Conservation (phyloP, 2,113 vertebrate species). For the Acrocephalus arundinaceus region DNA sequence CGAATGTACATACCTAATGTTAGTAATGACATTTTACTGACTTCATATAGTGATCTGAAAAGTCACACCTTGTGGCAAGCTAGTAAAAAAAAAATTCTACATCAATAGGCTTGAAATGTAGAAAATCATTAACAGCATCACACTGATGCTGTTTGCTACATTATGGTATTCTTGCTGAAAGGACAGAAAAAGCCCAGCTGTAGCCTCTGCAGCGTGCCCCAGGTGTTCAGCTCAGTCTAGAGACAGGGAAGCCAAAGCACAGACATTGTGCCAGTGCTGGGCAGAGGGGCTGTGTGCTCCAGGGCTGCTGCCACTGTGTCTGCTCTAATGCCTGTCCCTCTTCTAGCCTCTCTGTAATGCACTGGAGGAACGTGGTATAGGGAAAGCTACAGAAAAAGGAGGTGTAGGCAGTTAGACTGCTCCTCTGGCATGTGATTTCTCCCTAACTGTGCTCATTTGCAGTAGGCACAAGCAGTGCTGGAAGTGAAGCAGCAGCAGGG, state of each 20-base stretch:
- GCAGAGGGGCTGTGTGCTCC: not conserved
- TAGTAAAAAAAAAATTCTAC: not conserved
- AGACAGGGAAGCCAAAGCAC: not conserved
- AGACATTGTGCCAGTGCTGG: fast-evolving
- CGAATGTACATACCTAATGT: not conserved
- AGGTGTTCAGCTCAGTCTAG: not conserved
- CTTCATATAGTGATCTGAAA: not conserved
- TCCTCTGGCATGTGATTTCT: not conserved
- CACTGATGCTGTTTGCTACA: not conserved
- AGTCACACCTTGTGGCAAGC: not conserved
- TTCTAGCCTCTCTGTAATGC: fast-evolving
- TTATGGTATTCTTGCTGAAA: not conserved
- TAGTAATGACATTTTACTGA: not conserved
- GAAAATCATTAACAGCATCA: not conserved
- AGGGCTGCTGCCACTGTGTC: not conserved
- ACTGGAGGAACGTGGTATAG: fast-evolving
- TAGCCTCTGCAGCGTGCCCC: fast-evolving
- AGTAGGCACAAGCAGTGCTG: not conserved
- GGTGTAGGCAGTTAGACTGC: not conserved
- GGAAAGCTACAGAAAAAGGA: not conserved
- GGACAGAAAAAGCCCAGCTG: not conserved
- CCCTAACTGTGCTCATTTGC: not conserved
- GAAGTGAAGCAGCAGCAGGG: not conserved
- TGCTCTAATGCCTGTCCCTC: not conserved
- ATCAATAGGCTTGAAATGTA: not conserved